Conservation (phyloP, 2,113 vertebrate species). For the Istiophorus platypterus region DNA sequence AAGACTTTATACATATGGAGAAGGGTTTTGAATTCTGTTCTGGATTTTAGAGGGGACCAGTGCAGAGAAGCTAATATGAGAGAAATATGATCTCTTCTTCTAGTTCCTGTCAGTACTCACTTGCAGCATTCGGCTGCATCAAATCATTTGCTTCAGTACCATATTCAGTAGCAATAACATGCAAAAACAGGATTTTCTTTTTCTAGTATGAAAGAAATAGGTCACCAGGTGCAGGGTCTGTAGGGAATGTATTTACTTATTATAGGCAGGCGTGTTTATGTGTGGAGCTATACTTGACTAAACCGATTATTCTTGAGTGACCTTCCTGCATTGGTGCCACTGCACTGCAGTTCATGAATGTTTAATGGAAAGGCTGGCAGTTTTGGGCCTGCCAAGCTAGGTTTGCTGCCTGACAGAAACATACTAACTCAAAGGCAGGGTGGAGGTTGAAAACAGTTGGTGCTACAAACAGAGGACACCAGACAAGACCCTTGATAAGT, state of each 20-base stretch:
- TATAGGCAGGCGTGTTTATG: conserved; percentile 47
- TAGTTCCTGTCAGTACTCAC: background rate
- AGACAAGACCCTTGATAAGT: conserved; percentile 51
- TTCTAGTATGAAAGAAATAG: conserved; percentile 41
- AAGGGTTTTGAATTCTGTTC: background rate
- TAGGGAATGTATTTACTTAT: conserved; percentile 65
- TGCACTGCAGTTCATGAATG: conserved; percentile 80
- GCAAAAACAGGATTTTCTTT: conserved; percentile 47
- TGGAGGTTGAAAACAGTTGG: conserved; percentile 61
- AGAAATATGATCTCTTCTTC: background rate
- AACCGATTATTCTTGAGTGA: conserved; percentile 74
- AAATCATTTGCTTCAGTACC: conserved; percentile 25
- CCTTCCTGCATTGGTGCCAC: conserved; percentile 79
- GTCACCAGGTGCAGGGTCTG: conserved; percentile 46
- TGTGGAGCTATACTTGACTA: conserved; percentile 45
- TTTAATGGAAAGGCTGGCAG: conserved; percentile 75
- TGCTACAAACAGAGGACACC: conserved; percentile 47
- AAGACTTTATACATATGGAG: background rate
- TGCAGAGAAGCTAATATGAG: background rate
- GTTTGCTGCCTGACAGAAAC: conserved; percentile 70
- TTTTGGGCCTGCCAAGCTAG: conserved; percentile 68
- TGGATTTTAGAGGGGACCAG: background rate
- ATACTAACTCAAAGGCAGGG: conserved; percentile 67
- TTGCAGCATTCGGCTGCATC: background rate
- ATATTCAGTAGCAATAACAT: conserved; percentile 35